Evolutionary conservation across 2,797 vertebrate species (phyloP).

Genomic region (Poeciliopsis presidionis): DNA sequence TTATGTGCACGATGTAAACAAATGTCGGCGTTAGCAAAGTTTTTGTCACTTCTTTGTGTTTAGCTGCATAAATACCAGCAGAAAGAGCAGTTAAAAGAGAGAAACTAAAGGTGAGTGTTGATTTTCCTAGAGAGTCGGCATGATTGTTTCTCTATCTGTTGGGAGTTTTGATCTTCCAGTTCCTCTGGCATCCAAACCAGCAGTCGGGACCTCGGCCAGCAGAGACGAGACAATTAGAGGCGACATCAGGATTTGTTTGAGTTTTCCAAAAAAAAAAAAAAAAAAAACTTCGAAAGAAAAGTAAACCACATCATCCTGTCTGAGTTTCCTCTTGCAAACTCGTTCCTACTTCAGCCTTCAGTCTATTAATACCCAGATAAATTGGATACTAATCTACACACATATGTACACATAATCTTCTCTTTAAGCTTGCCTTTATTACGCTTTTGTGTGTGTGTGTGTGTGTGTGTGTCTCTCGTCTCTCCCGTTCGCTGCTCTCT

Average conservation of each 20-base stretch:
- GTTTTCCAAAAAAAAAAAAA: conserved; percentile 37
- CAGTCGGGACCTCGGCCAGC: conserved; percentile 2
- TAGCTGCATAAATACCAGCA: neutral
- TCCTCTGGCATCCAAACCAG: conserved; percentile 11
- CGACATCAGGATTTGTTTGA: conserved; percentile 29
- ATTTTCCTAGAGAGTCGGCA: conserved; percentile 9
- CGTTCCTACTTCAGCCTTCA: conserved; percentile 52
- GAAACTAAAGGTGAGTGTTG: conserved; percentile 22
- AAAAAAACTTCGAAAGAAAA: conserved; percentile 54
- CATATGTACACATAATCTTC: conserved; percentile 12
- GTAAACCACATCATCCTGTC: conserved; percentile 58
- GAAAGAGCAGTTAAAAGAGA: neutral
- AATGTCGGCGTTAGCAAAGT: neutral
- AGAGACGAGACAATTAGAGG: conserved; percentile 1
- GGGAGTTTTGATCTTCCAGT: conserved; percentile 13
- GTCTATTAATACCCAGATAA: conserved; percentile 32
- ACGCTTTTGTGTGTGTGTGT: neutral
- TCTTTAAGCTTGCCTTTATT: neutral
- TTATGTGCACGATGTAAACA: too few relatives aligned
- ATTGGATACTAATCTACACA: conserved; percentile 37
- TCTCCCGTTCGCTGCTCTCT: conserved; percentile 1
- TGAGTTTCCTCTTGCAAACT: conserved; percentile 44
- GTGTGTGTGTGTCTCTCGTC: neutral
- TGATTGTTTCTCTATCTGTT: conserved; percentile 5
- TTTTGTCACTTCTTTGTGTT: neutral